Base-by-base conservation (phyloP, 2,888 invertebrate genomes). In the Lasioglossum zephyrum region DNA sequence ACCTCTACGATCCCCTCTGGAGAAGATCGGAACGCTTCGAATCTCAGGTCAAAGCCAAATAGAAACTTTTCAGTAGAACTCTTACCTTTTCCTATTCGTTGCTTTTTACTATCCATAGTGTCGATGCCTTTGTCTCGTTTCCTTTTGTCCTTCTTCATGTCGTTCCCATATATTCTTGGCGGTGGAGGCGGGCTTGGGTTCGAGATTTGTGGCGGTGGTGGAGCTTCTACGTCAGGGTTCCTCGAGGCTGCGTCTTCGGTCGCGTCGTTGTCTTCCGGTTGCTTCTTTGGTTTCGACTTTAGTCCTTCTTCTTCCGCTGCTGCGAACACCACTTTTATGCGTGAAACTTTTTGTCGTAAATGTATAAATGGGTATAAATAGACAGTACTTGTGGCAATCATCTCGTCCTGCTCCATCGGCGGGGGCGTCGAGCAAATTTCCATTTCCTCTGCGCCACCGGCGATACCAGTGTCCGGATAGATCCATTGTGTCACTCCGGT, bases 401-500 rank as follows among this genome's bases (percentile, higher is more conserved):
- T 81, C n/a, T 93, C 93, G 81, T 94, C 94, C 36, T 93, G 93
- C 11, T 94, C 94, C 44, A 93, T 94, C 63, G 96, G 96, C 18
- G 96, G 96, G 18, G 96, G 96, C 2, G 96, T 96, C 9, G 96
- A 96, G 84, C 96, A 96, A 85, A 96, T 96, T 91, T 96, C 96
- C 96, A 96, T 96, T 44, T 96, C 96, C 90, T 96, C 96, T 73
- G 96, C 96, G 74, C 95, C 96, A 74, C 95, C 95, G 36, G 94
- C 95, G 85, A 95, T 94, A 87, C 96, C 96, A 9, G 95, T 94
- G 82, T 96, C 95, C 3, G 96, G 96, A 94, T 96, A 97, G 89
- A 96, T 96, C 97, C 97, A 97, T 93, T 96, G 97, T 75, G 96
- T 96, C 87, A 96, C 96, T 57, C 96, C 96, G 44, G 96, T 96